Evolutionary conservation across 2,888 invertebrate genomes (phyloP).

Genomic region (Drosophila longiperda): DNA sequence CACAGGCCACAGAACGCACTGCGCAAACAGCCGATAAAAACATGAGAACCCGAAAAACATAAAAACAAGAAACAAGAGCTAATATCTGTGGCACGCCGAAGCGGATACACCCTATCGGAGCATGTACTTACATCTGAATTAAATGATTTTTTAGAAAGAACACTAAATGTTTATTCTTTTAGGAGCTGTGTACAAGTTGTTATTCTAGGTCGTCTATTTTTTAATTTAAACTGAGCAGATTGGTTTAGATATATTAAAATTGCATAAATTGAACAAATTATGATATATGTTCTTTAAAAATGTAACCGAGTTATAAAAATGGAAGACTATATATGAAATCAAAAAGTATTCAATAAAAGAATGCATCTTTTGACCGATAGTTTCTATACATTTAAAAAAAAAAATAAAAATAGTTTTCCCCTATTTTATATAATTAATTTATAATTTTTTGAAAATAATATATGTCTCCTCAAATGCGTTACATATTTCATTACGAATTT

Average conservation of each 20-base stretch:
- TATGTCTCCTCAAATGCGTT: neutral
- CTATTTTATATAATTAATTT: neutral
- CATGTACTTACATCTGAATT: neutral
- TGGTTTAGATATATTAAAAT: neutral
- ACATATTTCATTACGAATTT: neutral
- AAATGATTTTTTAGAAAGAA: neutral
- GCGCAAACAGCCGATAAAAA: constrained; percentile 66
- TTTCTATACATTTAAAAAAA: neutral
- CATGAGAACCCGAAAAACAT: constrained; percentile 48
- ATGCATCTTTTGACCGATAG: neutral
- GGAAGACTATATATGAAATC: neutral
- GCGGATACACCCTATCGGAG: neutral
- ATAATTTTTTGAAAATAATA: neutral
- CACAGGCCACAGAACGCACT: constrained; percentile 12
- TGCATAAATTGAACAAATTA: neutral
- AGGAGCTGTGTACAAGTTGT: neutral
- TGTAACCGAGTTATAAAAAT: neutral
- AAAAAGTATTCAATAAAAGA: neutral
- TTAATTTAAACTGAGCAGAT: neutral
- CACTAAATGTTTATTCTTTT: neutral
- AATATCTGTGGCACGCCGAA: neutral
- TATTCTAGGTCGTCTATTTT: neutral
- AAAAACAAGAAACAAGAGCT: constrained; percentile 20
- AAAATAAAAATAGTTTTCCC: neutral
- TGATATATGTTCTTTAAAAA: neutral